These are phyloP conservation scores for Hormaphis cornu DNA, from an alignment of 1,140 invertebrate genomes.

Conservation along the genomic window DNA sequence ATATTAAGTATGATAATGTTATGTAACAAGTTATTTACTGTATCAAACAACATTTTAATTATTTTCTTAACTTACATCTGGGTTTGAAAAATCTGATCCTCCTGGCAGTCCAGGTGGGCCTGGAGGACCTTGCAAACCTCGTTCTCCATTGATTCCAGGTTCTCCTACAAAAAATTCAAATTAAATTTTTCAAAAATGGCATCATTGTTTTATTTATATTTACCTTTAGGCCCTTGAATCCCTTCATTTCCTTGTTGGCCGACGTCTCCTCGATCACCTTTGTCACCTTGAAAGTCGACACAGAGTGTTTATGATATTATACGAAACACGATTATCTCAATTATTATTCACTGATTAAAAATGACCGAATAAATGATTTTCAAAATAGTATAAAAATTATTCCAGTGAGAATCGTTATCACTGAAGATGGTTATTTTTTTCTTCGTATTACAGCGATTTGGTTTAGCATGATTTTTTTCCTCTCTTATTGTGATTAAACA, in stretches of 20 bases:
- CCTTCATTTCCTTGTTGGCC: conserved; percentile 61
- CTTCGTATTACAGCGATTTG: too few relatives aligned
- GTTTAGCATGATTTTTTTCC: too few relatives aligned
- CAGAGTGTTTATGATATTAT: too few relatives aligned
- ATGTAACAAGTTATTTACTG: neutral
- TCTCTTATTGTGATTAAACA: too few relatives aligned
- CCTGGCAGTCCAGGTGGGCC: conserved; percentile 71
- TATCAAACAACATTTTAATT: too few relatives aligned
- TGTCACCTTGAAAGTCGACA: conserved; percentile 51
- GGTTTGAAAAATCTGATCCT: conserved; percentile 59
- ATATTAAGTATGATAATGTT: neutral
- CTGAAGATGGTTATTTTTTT: too few relatives aligned
- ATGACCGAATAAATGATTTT: too few relatives aligned
- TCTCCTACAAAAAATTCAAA: conserved; percentile 46
- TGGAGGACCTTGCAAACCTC: conserved; percentile 58
- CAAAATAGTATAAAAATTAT: too few relatives aligned
- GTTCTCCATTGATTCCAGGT: conserved; percentile 62
- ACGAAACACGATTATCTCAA: conserved; percentile 45
- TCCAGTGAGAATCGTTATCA: too few relatives aligned
- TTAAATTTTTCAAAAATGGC: neutral
- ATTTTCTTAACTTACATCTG: conserved; percentile 47
- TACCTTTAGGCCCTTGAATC: conserved; percentile 58
- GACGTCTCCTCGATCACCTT: conserved; percentile 59
- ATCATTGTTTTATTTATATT: neutral
- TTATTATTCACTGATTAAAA: neutral